Evolutionary conservation across 1,140 invertebrate genomes (phyloP), one percentile per base, ranked within the genome.

Genomic region (Drosophila tristis): DNA sequence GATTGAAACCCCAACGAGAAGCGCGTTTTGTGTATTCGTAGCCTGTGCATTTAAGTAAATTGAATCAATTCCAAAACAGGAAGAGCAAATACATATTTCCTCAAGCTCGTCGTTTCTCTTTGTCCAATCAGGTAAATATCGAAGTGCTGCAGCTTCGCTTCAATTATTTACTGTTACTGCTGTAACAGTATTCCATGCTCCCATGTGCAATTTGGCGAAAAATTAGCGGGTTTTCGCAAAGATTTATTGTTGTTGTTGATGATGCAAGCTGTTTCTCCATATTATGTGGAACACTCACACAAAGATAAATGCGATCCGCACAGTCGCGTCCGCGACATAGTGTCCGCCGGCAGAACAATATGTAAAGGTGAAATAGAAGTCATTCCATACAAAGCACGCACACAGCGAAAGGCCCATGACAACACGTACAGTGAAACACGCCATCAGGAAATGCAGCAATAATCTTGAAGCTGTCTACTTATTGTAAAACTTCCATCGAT

Each of bases 281-380:
- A 78, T 71, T 68, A 55, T 70, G 68, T 63, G 57, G 58, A 74
- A 45, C 39, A 59, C 65, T 9, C 15, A 73, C 56, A 60, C 31
- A 58, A 8, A 56, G 7, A 39, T 26, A 44, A 51, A 60, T 20
- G 50, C 20, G 53, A 71, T 49, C 57, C 53, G 64, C 65, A 70
- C 67, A 57, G 23, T 49, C 47, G 47, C 31, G 26, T 58, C 44
- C 25, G 20, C 45, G 47, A 20, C 20, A 20, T 20, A 20, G 20
- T 60, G 59, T 61, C 53, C 48, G 62, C 59, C 44, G 61, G 61
- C 60, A 60, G 64, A 56, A 51, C 56, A 64, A 84, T 80, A 53
- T 89, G 84, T 90, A 89, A 89, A 89, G 84, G 84, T 89, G 84
- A 89, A 89, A 89, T 89, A 89, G 72, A 89, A 89, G 84, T 89